These are phyloP conservation scores for Canis aureus DNA, from an alignment of 2,113 vertebrate species.

Conservation along the genomic window DNA sequence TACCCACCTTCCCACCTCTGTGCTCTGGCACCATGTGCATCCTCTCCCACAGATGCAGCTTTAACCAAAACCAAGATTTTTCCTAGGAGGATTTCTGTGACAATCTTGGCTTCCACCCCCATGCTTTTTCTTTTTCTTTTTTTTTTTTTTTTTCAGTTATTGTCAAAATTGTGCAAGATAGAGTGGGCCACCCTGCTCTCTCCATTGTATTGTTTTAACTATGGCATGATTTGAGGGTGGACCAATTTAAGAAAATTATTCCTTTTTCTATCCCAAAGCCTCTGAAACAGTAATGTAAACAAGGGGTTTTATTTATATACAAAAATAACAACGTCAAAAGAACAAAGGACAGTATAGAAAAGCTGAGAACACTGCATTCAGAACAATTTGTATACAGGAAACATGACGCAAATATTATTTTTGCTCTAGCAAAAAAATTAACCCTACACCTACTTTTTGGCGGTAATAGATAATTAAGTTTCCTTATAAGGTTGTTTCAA, in stretches of 20 bases:
- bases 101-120: background rate
- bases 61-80: conserved; percentile 34
- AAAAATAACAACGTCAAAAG: conserved; percentile 71
- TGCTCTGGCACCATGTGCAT: background rate
- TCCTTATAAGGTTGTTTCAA: background rate
- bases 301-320: conserved; percentile 74
- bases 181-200: conserved; percentile 47
- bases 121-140: conserved; percentile 36
- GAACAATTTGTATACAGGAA: conserved; percentile 65
- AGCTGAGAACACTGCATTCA: background rate
- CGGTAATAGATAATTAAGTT: background rate
- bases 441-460: conserved; percentile 36
- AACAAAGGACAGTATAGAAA: conserved; percentile 69
- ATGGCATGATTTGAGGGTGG: conserved; percentile 57
- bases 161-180: conserved; percentile 56
- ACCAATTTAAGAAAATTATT: conserved; percentile 66
- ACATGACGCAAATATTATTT: conserved; percentile 65
- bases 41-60: background rate
- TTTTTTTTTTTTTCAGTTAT: background rate
- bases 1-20: background rate
- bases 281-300: conserved; percentile 74
- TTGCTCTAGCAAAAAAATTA: conserved; percentile 62
- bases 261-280: conserved; percentile 62
- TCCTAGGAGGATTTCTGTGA: background rate
- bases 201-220: conserved; percentile 59